A percentile compares a stretch with the other conserved stretches of the same genome.
Evolutionary conservation across 2,797 vertebrate species (phyloP).

Genomic region (Xerus rutilus): DNA sequence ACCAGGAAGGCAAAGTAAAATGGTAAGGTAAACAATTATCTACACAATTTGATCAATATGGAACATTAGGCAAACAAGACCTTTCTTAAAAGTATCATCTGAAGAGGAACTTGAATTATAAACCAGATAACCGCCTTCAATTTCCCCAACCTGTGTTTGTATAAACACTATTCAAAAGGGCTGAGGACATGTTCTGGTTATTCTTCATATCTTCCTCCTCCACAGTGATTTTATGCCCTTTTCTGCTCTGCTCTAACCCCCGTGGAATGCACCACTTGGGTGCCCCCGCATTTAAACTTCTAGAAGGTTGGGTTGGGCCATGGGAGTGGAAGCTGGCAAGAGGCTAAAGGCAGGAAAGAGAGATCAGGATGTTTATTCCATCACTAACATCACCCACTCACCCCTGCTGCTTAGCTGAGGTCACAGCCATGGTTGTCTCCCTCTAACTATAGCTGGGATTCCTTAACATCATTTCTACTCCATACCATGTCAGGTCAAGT

Average conservation of each 20-base stretch:
- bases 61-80: slow-evolving; percentile 45
- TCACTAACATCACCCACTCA: background rate
- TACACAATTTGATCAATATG: slow-evolving; percentile 75
- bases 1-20: slow-evolving; percentile 60
- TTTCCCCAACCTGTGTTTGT: slow-evolving; percentile 64
- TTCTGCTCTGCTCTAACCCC: background rate
- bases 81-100: slow-evolving; percentile 77
- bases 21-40: slow-evolving; percentile 74
- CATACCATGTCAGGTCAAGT: background rate
- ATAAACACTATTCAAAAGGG: slow-evolving; percentile 48
- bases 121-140: slow-evolving; percentile 56
- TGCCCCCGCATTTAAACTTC: background rate
- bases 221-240: slow-evolving; percentile 24
- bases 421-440: background rate
- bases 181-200: background rate
- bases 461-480: background rate
- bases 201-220: slow-evolving; percentile 7
- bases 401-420: background rate
- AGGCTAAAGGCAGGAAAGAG: slow-evolving; percentile 26
- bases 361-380: slow-evolving; percentile 22
- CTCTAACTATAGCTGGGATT: background rate
- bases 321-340: background rate
- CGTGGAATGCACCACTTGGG: background rate
- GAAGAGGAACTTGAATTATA: slow-evolving; percentile 68
- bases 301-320: background rate